These are phyloP conservation scores for Odiellus spinosus DNA, from an alignment of 2,888 invertebrate species.

Conservation along the genomic window DNA sequence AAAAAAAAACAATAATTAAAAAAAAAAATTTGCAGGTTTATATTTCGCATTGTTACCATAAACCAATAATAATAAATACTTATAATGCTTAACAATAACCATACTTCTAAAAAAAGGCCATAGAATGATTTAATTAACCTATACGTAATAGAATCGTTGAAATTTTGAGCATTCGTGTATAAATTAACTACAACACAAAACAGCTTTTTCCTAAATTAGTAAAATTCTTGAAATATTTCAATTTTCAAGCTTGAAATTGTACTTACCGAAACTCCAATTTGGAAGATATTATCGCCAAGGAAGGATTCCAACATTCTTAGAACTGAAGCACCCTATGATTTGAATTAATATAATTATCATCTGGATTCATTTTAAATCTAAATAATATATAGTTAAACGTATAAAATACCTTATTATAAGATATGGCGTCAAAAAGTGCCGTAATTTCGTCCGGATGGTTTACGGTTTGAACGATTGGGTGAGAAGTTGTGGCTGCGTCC, in stretches of 20 bases:
- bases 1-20: neutral
- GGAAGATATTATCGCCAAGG: slow-evolving; percentile 53
- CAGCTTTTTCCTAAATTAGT: no score
- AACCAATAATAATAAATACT: no score
- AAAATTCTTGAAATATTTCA: no score
- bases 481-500: slow-evolving; percentile 67
- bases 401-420: slow-evolving; percentile 61
- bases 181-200: no score
- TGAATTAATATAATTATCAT: slow-evolving; percentile 4
- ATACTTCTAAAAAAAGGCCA: no score
- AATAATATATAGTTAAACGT: no score
- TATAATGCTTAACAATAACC: no score
- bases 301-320: slow-evolving; percentile 76
- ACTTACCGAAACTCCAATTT: slow-evolving; percentile 30
- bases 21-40: no score
- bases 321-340: slow-evolving; percentile 57
- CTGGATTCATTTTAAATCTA: neutral
- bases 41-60: no score
- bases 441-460: slow-evolving; percentile 75
- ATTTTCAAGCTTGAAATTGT: slow-evolving; percentile 2
- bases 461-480: slow-evolving; percentile 78
- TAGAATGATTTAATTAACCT: no score
- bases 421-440: slow-evolving; percentile 75
- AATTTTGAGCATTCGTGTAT: no score
- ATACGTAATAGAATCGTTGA: no score